phyloP scores from a whole-genome alignment of 2,888 invertebrate genomes.

The Hemicrepidius hirtus region DNA sequence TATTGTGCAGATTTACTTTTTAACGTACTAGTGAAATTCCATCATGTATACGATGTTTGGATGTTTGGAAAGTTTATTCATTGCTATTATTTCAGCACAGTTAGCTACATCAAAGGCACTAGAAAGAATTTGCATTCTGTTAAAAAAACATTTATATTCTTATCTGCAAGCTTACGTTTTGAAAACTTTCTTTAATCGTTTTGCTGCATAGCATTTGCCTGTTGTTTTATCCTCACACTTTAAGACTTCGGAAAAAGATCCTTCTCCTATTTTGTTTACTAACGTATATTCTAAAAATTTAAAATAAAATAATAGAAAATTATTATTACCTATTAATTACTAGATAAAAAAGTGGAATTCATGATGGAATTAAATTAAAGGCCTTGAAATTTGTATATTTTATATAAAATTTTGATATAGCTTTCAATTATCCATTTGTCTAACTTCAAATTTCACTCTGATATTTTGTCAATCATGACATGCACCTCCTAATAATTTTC shows the following conservation, averaged over 20 bases:
- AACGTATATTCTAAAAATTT: slow-evolving; percentile 76
- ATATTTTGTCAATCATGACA: slow-evolving; percentile 17
- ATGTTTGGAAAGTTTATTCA: slow-evolving; percentile 77
- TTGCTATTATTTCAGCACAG: slow-evolving; percentile 78
- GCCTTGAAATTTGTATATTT: slow-evolving; percentile 2
- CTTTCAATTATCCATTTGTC: slow-evolving; percentile 10
- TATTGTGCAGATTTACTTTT: slow-evolving; percentile 50
- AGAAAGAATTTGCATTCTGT: slow-evolving; percentile 54
- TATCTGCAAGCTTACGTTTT: slow-evolving; percentile 71
- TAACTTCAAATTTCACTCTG: slow-evolving; percentile 32
- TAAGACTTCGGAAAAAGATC: slow-evolving; percentile 81
- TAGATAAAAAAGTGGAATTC: slow-evolving; percentile 41
- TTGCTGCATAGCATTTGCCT: slow-evolving; percentile 77
- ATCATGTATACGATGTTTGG: slow-evolving; percentile 78
- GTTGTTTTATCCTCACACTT: slow-evolving; percentile 78
- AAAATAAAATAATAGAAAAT: not conserved
- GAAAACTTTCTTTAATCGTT: slow-evolving; percentile 78
- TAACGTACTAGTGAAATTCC: slow-evolving; percentile 78
- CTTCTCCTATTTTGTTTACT: slow-evolving; percentile 80
- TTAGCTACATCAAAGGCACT: slow-evolving; percentile 72
- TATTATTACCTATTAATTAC: slow-evolving; percentile 20
- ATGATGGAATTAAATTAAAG: slow-evolving; percentile 23
- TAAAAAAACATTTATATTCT: no score
- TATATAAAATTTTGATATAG: slow-evolving; percentile 10
- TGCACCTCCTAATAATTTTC: no score